Percentiles rank a stretch among this genome's conserved stretches.
phyloP scores from a whole-genome alignment of 2,888 invertebrate genomes.

The Apotomis betuletana region DNA sequence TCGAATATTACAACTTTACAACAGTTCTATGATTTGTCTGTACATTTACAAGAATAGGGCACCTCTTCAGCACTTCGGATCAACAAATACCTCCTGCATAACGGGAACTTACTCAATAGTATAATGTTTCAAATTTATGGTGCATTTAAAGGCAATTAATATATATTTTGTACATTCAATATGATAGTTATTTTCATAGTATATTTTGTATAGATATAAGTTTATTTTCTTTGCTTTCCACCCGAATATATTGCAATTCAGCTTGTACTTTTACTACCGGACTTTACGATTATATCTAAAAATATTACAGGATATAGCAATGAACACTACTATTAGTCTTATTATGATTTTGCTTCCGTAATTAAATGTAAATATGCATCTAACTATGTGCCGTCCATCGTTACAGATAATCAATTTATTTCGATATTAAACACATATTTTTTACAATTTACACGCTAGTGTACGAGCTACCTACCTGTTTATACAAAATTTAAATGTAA shows the following conservation, averaged over 20 bases:
- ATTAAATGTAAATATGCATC: slow-evolving; percentile 23
- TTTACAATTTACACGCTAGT: slow-evolving; percentile 20
- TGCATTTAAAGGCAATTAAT: slow-evolving; percentile 32
- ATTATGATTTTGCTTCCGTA: slow-evolving; percentile 21
- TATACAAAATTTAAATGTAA: slow-evolving; percentile 27
- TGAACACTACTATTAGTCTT: slow-evolving; percentile 23
- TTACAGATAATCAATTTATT: slow-evolving; percentile 5
- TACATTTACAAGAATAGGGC: slow-evolving; percentile 38
- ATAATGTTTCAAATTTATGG: slow-evolving; percentile 21
- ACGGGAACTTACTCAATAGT: slow-evolving; percentile 25
- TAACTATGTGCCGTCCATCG: slow-evolving; percentile 10
- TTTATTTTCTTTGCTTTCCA: slow-evolving; percentile 11
- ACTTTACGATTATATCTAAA: slow-evolving; percentile 21
- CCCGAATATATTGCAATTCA: slow-evolving; percentile 14
- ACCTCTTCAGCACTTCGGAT: slow-evolving; percentile 38
- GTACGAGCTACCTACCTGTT: slow-evolving; percentile 16
- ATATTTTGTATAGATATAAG: slow-evolving; percentile 26
- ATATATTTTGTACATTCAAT: slow-evolving; percentile 30
- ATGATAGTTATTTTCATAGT: slow-evolving; percentile 11
- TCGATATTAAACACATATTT: slow-evolving; percentile 13
- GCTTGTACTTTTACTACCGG: slow-evolving; percentile 23
- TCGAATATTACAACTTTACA: slow-evolving; percentile 37
- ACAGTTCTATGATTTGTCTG: slow-evolving; percentile 25
- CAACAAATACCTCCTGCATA: slow-evolving; percentile 10
- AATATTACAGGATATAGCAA: slow-evolving; percentile 19